Evolutionary conservation across 2,888 invertebrate genomes (phyloP), one percentile per base, ranked within the genome.

Genomic region (Brachycybe producta): DNA sequence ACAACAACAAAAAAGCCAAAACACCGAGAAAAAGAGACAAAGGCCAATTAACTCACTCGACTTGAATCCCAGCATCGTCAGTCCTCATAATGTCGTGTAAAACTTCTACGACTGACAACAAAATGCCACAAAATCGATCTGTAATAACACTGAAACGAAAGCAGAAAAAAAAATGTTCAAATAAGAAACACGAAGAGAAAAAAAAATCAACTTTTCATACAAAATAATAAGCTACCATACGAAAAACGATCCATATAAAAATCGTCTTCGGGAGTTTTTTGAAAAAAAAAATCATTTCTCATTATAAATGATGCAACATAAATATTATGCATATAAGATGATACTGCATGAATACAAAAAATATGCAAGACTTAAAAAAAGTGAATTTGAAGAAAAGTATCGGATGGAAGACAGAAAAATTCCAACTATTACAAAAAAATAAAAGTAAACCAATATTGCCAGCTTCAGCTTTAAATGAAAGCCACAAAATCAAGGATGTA

Each of bases 21-120:
- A n/a, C n/a, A n/a, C n/a, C n/a, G n/a, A n/a, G n/a, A n/a, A n/a
- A n/a, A n/a, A n/a, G n/a, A n/a, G n/a, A n/a, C n/a, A n/a, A n/a
- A n/a, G n/a, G n/a, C n/a, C n/a, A n/a, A n/a, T 36, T 21, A 17
- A 61, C 64, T 63, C 64, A 77, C 78, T 78, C 78, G 19, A 74
- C 62, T 59, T 70, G 72, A 32, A 67, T 65, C n/a, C 77, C 79
- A 55, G 67, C 72, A 34, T 80, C 78, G 58, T 83, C 82, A 23
- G 74, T 73, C 61, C 77, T 79, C 67, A 80, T 80, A 40, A 87
- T 77, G 62, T 88, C 88, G 62, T 84, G 81, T 39, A 88, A 69
- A 1, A 81, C 77, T 67, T 85, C 84, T 1, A 80, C 75, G 53
- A 87, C 73, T 59, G 79, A 79, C 36, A 80, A 70, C 60, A 88